A percentile compares a stretch with the other conserved stretches of the same genome.
Evolutionary conservation across 2,797 vertebrate genomes (phyloP).

Genomic region (Rhinella marina): DNA sequence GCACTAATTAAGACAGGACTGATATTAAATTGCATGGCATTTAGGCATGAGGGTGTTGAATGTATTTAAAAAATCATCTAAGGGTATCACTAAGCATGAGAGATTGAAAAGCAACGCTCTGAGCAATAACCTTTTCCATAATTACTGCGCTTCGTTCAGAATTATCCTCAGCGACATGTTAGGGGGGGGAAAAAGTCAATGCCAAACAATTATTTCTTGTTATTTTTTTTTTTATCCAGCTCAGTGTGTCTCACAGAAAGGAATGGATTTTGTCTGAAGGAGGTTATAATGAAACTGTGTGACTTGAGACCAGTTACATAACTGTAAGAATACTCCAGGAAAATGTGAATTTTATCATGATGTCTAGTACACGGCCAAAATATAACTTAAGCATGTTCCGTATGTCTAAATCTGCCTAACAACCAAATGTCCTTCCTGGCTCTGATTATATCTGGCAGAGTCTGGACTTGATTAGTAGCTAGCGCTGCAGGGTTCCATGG

Average conservation of each 20-base stretch:
- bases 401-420: conserved; percentile 43
- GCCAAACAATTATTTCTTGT: conserved; percentile 59
- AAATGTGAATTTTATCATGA: conserved; percentile 57
- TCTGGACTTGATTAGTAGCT: conserved; percentile 13
- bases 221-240: conserved; percentile 47
- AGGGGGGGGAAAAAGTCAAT: conserved; percentile 34
- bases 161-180: conserved; percentile 57
- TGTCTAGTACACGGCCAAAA: conserved; percentile 49
- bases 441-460: conserved; percentile 17
- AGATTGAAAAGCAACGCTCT: conserved; percentile 54
- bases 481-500: not conserved
- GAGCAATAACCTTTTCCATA: conserved; percentile 61
- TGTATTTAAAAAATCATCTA: conserved; percentile 53
- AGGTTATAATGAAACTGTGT: conserved; percentile 41
- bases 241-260: conserved; percentile 30
- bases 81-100: conserved; percentile 47
- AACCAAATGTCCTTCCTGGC: conserved; percentile 29
- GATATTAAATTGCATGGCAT: conserved; percentile 57
- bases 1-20: conserved; percentile 45
- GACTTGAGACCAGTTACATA: conserved; percentile 38
- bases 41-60: conserved; percentile 53
- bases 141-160: conserved; percentile 53
- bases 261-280: conserved; percentile 41
- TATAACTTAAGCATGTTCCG: conserved; percentile 39
- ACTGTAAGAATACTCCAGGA: conserved; percentile 44